Evolutionary conservation across 2,888 invertebrate genomes (phyloP).

Genomic region (Leucophenga maculata): DNA sequence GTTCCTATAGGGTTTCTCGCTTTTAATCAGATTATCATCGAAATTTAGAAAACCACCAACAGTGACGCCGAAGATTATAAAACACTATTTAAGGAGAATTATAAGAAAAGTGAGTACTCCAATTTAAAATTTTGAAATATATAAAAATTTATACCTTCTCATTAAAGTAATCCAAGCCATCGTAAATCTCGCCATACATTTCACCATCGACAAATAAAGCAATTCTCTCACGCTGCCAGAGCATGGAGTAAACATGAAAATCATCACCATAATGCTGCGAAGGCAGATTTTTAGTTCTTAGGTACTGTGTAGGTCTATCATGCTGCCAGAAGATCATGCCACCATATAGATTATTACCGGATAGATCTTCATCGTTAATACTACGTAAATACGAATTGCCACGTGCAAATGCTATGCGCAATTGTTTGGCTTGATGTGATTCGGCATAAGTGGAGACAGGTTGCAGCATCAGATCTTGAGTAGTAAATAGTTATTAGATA

Average conservation of each 20-base stretch:
- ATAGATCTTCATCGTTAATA: constrained; percentile 55
- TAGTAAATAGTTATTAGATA: background rate
- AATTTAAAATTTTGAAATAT: no score
- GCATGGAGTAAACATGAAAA: constrained; percentile 80
- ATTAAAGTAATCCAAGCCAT: constrained; percentile 56
- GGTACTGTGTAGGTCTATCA: constrained; percentile 64
- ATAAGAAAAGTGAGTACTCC: constrained; percentile 48
- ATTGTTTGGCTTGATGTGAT: constrained; percentile 73
- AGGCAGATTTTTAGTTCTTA: constrained; percentile 39
- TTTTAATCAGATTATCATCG: constrained; percentile 71
- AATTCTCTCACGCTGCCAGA: constrained; percentile 75
- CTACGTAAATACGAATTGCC: constrained; percentile 75
- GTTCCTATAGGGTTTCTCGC: constrained; percentile 83
- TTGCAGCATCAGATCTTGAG: constrained; percentile 78
- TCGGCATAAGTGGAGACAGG: constrained; percentile 78
- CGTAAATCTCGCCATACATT: constrained; percentile 73
- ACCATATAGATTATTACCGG: constrained; percentile 63
- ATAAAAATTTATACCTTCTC: constrained; percentile 72
- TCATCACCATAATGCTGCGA: constrained; percentile 73
- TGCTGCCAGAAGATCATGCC: constrained; percentile 61
- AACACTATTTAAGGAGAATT: constrained; percentile 76
- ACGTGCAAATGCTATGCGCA: constrained; percentile 81
- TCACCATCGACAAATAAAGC: constrained; percentile 74
- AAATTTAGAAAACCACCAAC: constrained; percentile 85
- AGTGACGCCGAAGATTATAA: constrained; percentile 83